Evolutionary conservation across 2,888 invertebrate genomes (phyloP), one percentile per base, ranked within the genome.

Genomic region (Nemapogon koenigi): DNA sequence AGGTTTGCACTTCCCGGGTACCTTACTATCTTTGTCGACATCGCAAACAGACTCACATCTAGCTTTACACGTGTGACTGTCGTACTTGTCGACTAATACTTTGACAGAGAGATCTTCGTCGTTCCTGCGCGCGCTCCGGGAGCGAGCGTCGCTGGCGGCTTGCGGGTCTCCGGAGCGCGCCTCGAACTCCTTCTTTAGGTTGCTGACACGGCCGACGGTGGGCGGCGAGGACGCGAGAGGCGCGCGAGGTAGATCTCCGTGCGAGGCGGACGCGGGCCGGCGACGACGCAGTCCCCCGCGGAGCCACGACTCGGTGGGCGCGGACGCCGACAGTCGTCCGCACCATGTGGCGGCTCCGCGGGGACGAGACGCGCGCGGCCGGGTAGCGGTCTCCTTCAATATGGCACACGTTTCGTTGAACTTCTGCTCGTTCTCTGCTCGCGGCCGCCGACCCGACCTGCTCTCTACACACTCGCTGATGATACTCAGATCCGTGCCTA

Each of bases 161-260:
- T n/a, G n/a, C n/a, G n/a, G n/a, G n/a, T n/a, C n/a, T n/a, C 47
- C 32, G 32, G 62, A 63, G 41, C 65, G 69, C 37, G 93, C 92
- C 76, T 94, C 94, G 63, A 94, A 93, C 63, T 91, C 93, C 61
- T 89, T 89, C 66, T 91, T 91, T 49, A 93, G 83, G 80, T 88
- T 90, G 79, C 87, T 87, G 49, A 94, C 94, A 60, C 89, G 88
- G 17, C 93, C 91, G 29, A 83, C 82, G 41, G 82, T 68, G 55
- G 10, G 55, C 42, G 28, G 52, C 52, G 58, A 49, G 43, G 46
- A 46, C 38, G 41, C 45, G 37, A 22, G 46, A 44, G 35, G 51
- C 40, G 51, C 52, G 49, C 38, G 50, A 16, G 31, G 46, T 29
- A 73, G 58, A 59, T 75, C 72, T 4, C 66, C 68, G 50, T 71